These are phyloP conservation scores for Menura novaehollandiae DNA, from an alignment of 2,113 vertebrate species.

Conservation along the genomic window DNA sequence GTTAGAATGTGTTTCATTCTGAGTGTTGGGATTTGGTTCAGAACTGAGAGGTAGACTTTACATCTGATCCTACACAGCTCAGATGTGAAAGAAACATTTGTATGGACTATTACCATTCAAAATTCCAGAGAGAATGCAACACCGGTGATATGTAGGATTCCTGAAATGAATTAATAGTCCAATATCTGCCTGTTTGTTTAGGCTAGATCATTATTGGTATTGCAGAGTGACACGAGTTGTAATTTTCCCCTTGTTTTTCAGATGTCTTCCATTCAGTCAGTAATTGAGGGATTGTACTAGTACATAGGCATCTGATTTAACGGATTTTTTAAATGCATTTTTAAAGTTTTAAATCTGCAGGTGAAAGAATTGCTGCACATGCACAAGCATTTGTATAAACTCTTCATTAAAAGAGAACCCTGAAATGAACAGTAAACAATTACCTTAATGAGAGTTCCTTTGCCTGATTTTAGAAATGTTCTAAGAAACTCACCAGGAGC, in stretches of 20 bases:
- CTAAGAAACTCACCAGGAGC: neutral
- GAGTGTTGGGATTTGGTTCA: neutral
- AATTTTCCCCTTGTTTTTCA: neutral
- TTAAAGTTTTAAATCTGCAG: neutral
- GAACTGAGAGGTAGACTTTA: neutral
- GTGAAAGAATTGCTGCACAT: neutral
- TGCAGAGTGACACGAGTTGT: neutral
- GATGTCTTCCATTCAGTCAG: neutral
- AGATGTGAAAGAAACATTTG: neutral
- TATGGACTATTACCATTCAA: neutral
- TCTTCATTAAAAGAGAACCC: neutral
- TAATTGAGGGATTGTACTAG: neutral
- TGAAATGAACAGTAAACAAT: neutral
- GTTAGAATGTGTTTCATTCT: neutral
- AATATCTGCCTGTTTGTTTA: neutral
- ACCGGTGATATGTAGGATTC: neutral
- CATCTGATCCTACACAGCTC: neutral
- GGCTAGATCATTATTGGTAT: neutral
- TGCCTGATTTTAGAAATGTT: neutral
- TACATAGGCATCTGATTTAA: neutral
- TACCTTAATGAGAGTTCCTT: neutral
- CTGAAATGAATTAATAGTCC: neutral
- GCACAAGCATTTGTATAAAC: neutral
- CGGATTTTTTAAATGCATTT: neutral
- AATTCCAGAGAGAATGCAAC: neutral